A percentile compares a stretch with the other conserved stretches of the same genome.
Conservation (phyloP, 2,888 invertebrate genomes). For the Psylliodes chrysocephalus region DNA sequence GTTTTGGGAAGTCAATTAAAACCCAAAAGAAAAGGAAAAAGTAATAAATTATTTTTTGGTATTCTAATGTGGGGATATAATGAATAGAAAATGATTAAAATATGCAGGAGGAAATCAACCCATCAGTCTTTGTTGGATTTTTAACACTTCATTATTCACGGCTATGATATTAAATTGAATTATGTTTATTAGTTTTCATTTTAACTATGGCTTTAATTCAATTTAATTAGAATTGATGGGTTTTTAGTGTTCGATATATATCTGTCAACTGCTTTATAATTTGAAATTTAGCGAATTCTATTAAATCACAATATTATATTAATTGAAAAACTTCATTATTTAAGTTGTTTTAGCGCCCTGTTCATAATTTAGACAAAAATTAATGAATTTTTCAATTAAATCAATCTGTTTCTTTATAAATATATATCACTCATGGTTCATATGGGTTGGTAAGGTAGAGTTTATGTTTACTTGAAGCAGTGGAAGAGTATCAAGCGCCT, state of each 20-base stretch:
- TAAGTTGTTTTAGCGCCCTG: too few relatives aligned
- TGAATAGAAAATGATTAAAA: conserved; percentile 9
- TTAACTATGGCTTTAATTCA: not conserved
- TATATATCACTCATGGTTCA: too few relatives aligned
- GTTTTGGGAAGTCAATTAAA: conserved; percentile 2
- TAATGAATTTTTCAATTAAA: too few relatives aligned
- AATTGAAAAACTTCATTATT: too few relatives aligned
- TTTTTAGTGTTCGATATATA: conserved; percentile 2
- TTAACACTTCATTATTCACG: conserved; percentile 14
- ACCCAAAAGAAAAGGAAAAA: not conserved
- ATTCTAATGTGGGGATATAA: conserved; percentile 8
- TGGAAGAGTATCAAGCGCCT: too few relatives aligned
- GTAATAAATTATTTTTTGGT: conserved; percentile 14
- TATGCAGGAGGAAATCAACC: conserved; percentile 1
- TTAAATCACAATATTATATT: too few relatives aligned
- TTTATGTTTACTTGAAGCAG: too few relatives aligned
- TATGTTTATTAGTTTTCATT: conserved; percentile 10
- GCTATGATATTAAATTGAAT: not conserved
- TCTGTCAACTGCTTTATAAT: not conserved
- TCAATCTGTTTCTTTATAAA: too few relatives aligned
- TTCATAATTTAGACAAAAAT: too few relatives aligned
- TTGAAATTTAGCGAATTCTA: too few relatives aligned
- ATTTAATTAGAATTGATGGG: conserved; percentile 15
- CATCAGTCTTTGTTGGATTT: conserved; percentile 15
- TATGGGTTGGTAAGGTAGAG: too few relatives aligned